Conservation (phyloP, 1,140 invertebrate species). For the Macrobrachium nipponense region DNA sequence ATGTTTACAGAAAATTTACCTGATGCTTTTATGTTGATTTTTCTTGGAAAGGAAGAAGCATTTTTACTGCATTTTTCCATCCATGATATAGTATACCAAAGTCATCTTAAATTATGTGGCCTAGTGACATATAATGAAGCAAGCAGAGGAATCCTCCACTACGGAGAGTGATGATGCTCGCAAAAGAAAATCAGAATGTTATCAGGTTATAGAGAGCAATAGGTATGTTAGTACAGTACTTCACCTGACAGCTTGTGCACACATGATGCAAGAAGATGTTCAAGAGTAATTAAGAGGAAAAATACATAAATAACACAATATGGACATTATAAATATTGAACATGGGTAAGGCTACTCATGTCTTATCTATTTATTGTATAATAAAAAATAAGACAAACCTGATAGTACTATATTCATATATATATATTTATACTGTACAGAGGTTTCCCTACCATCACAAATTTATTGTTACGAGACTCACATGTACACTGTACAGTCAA, state of each 20-base stretch:
- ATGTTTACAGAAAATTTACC: background rate
- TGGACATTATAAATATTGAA: constrained; percentile 54
- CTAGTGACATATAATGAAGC: constrained; percentile 25
- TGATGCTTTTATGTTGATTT: too few species aligned
- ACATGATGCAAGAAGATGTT: constrained; percentile 36
- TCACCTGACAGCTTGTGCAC: constrained; percentile 41
- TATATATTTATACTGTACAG: constrained; percentile 45
- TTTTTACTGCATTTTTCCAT: background rate
- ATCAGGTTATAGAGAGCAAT: constrained; percentile 25
- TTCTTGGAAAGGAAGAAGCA: background rate
- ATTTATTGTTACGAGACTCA: constrained; percentile 55
- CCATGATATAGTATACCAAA: constrained; percentile 19
- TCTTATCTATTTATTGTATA: constrained; percentile 42
- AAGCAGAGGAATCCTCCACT: constrained; percentile 33
- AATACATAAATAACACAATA: constrained; percentile 46
- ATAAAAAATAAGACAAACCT: constrained; percentile 52
- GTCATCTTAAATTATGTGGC: constrained; percentile 22
- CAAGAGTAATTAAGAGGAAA: constrained; percentile 30
- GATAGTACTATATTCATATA: constrained; percentile 47
- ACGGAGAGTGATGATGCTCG: constrained; percentile 11
- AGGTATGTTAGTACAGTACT: constrained; percentile 6
- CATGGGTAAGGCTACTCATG: constrained; percentile 47
- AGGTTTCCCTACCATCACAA: constrained; percentile 52
- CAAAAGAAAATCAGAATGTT: constrained; percentile 15
- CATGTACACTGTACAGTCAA: constrained; percentile 48